Evolutionary conservation across 2,113 vertebrate species (phyloP).

Genomic region (Oncorhynchus kisutch): DNA sequence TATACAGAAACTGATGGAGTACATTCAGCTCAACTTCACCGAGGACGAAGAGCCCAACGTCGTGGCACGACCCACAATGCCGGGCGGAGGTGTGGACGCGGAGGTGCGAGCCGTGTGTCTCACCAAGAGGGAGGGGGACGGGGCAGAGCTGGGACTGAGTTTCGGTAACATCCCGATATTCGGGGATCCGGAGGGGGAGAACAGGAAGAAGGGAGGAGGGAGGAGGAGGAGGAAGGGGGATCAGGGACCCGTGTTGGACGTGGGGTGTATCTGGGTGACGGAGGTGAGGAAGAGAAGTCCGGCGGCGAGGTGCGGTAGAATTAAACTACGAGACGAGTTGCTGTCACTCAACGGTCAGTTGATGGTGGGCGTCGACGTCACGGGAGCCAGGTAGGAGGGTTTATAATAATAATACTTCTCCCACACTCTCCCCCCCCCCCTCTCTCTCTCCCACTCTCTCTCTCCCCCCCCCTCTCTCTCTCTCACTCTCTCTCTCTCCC

Average conservation of each 20-base stretch:
- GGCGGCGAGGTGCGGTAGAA: conserved; percentile 80
- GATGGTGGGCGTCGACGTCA: conserved; percentile 94
- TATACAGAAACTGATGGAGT: conserved; percentile 87
- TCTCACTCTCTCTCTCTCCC: accelerated
- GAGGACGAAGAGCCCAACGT: conserved; percentile 64
- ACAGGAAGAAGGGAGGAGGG: conserved; percentile 81
- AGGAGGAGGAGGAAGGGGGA: conserved; percentile 80
- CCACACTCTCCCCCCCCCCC: accelerated
- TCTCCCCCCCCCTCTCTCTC: too few species aligned
- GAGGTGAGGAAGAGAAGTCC: conserved; percentile 92
- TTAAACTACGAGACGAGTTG: conserved; percentile 89
- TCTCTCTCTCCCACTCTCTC: too few species aligned
- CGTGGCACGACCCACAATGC: conserved; percentile 27
- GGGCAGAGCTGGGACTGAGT: conserved; percentile 82
- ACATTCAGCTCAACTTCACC: conserved; percentile 90
- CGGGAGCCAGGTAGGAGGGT: conserved; percentile 84
- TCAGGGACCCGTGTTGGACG: conserved; percentile 83
- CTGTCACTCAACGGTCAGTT: conserved; percentile 94
- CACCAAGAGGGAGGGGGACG: conserved; percentile 73
- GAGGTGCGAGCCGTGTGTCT: conserved; percentile 87
- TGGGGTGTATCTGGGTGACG: conserved; percentile 95
- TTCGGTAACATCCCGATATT: conserved; percentile 96
- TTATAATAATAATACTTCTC: too few species aligned
- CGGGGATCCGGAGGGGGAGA: conserved; percentile 87
- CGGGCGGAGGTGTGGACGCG: conserved; percentile 62